Evolutionary conservation across 2,113 vertebrate genomes (phyloP).

Genomic region (Aepyceros melampus): DNA sequence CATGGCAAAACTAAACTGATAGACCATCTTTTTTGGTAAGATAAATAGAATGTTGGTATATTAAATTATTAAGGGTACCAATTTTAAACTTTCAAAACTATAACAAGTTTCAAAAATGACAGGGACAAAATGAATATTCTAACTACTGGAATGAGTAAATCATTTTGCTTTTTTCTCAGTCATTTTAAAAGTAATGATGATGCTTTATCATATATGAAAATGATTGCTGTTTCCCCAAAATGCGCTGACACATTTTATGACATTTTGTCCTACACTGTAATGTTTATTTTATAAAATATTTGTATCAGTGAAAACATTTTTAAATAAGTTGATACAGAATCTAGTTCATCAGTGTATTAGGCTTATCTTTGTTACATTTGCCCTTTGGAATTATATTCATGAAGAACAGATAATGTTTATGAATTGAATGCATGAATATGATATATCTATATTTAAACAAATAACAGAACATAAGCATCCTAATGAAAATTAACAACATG

Average conservation of each 20-base stretch:
- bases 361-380: neutral
- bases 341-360: neutral
- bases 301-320: neutral
- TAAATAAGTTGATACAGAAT: neutral
- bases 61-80: neutral
- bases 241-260: neutral
- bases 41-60: neutral
- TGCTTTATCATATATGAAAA: neutral
- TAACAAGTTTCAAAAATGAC: neutral
- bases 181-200: neutral
- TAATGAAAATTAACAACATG: neutral
- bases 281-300: neutral
- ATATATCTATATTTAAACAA: neutral
- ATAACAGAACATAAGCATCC: neutral
- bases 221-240: neutral
- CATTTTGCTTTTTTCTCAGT: neutral
- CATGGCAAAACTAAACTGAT: neutral
- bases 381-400: neutral
- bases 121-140: neutral
- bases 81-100: neutral
- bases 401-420: neutral
- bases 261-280: neutral
- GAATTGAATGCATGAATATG: neutral
- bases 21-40: neutral
- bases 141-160: neutral